Conservation (phyloP, 2,797 vertebrate genomes). For the Premnoplex brunnescens region DNA sequence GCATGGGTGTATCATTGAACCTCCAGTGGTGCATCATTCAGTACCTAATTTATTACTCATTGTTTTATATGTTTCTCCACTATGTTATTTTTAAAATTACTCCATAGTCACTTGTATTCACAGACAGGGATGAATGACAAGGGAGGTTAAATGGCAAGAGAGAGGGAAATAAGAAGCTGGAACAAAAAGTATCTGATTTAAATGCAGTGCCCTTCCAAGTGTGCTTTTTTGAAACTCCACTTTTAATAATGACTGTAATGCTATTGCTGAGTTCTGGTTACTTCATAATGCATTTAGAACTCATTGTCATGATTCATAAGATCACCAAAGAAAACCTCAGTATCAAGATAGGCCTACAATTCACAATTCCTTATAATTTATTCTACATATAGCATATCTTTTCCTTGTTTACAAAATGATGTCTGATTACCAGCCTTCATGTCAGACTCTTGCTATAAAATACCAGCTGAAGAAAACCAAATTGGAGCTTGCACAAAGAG, state of each 20-base stretch:
- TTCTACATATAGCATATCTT: background rate
- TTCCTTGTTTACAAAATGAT: conserved; percentile 46
- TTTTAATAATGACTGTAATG: background rate
- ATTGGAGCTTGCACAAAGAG: conserved; percentile 32
- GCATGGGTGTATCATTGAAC: background rate
- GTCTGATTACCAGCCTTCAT: conserved; percentile 24
- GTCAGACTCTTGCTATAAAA: conserved; percentile 28
- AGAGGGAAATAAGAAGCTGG: background rate
- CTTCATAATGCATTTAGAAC: background rate
- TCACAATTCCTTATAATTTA: background rate
- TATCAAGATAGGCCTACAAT: background rate
- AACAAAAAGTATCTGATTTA: background rate
- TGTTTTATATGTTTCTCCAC: background rate
- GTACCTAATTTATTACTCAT: background rate
- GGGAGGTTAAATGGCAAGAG: background rate
- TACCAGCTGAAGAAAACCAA: conserved; percentile 2
- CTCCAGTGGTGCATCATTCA: background rate
- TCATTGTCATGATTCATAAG: background rate
- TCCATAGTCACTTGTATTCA: background rate
- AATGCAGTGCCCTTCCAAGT: background rate
- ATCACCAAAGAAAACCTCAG: background rate
- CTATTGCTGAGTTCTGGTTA: background rate
- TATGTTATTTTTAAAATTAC: background rate
- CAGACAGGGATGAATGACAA: background rate
- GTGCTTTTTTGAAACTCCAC: background rate